Conservation (phyloP, 2,797 vertebrate genomes). For the Emys orbicularis region DNA sequence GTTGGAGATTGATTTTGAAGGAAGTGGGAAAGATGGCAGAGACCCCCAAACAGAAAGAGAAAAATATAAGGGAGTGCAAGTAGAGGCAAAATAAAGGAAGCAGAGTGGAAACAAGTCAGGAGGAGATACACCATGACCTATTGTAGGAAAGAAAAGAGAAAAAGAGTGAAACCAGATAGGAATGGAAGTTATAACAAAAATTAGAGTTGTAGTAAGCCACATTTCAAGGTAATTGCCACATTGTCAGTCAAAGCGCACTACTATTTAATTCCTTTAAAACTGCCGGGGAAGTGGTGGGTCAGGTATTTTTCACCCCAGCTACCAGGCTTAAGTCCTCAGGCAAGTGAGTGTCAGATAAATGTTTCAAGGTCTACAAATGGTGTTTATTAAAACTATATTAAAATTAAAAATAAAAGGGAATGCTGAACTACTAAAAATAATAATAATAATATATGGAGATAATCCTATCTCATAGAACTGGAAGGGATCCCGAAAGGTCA, state of each 20-base stretch:
- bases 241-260: background rate
- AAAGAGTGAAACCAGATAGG: background rate
- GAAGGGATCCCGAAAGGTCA: too few relatives aligned
- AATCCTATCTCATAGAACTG: too few relatives aligned
- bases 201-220: background rate
- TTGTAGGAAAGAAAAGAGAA: background rate
- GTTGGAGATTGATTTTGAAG: background rate
- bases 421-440: background rate
- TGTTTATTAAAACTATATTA: constrained; percentile 15
- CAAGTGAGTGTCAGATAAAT: background rate
- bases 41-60: rapidly evolving
- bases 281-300: background rate
- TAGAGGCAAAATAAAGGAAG: background rate
- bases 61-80: background rate
- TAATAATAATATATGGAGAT: too few relatives aligned
- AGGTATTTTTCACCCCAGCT: constrained; percentile 36
- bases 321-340: background rate
- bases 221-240: background rate
- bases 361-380: background rate
- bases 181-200: background rate
- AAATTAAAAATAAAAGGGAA: constrained; percentile 66
- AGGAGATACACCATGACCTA: background rate
- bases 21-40: background rate
- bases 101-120: background rate
- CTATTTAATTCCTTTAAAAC: constrained; percentile 31